Base-by-base conservation (phyloP, 2,113 vertebrate genomes). In the Ranitomeya imitator region DNA sequence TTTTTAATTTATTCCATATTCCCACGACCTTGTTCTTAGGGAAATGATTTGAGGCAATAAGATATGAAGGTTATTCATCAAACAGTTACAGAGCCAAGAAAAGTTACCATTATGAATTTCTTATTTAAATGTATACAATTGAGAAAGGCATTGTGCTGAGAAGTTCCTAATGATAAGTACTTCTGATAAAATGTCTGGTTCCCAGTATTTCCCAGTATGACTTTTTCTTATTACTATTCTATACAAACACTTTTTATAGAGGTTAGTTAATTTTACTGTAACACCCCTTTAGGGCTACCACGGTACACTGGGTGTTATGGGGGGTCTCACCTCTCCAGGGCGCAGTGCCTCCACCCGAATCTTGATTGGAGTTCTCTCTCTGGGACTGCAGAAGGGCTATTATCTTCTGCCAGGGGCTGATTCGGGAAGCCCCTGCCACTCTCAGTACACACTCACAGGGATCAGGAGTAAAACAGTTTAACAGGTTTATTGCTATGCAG, bases 1-100 rank as follows among this genome's bases (percentile, higher is more conserved):
- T 52, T 37, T 82, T 83, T 69, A 69, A 52, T 69, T 51, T 83
- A 52, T 63, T 83, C n/a, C 61, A 23, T 67, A 83, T 83, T 83
- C 81, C 81, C 81, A 83, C 63, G 51, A 83, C 82, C 77, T 79
- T 78, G 65, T 26, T 67, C 16, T 52, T 83, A 54, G 81, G 61
- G 81, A 69, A 67, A 45, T 83, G 81, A 83, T 83, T 67, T 51
- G 63, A 51, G 61, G 21, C 81, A 69, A 83, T 69, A 69, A 52
- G 81, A 69, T 52, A 69, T 69, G 61, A 83, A 69, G 81, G 81
- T 54, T 84, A 84, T 84, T 84, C 63, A 84, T 84, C 52, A 69
- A 23, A 52, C 51, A 54, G 63, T 69, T 13, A 11, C 81, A 55
- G 51, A 71, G 82, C 65, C 65, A 69, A 84, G 51, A 71, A 84